Percentiles rank a stretch among this genome's conserved stretches.
Evolutionary conservation across 2,113 vertebrate species (phyloP).

Genomic region (Engraulis encrasicolus): DNA sequence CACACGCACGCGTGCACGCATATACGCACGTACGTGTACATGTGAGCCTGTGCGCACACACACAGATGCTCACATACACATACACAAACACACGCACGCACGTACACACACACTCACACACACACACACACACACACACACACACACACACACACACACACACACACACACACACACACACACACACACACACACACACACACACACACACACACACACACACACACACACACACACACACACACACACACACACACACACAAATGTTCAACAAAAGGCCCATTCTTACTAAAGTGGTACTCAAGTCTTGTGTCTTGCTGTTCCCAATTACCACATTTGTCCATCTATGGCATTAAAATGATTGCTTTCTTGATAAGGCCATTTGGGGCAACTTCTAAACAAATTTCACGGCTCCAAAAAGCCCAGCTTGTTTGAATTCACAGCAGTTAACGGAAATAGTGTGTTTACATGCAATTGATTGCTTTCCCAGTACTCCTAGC

Average conservation of each 20-base stretch:
- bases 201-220: background rate
- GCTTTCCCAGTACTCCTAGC: too few relatives aligned
- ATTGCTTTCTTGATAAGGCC: background rate
- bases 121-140: too few relatives aligned
- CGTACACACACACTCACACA: background rate
- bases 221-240: too few relatives aligned
- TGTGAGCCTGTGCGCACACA: too few relatives aligned
- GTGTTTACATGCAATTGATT: background rate
- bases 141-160: too few relatives aligned
- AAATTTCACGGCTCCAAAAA: background rate
- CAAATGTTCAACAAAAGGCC: background rate
- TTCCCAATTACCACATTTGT: background rate
- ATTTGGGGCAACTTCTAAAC: background rate
- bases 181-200: background rate
- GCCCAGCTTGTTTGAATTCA: background rate
- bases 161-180: background rate
- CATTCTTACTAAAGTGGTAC: background rate
- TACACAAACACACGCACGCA: too few relatives aligned
- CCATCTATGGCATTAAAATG: background rate
- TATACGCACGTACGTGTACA: too few relatives aligned
- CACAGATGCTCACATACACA: too few relatives aligned
- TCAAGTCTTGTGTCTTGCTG: background rate
- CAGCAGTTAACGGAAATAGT: background rate
- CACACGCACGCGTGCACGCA: too few relatives aligned
- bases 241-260: too few relatives aligned